A percentile compares a stretch with the other conserved stretches of the same genome.
These are phyloP conservation scores for Alethe diademata DNA, from an alignment of 2,113 vertebrate genomes.

Conservation along the genomic window DNA sequence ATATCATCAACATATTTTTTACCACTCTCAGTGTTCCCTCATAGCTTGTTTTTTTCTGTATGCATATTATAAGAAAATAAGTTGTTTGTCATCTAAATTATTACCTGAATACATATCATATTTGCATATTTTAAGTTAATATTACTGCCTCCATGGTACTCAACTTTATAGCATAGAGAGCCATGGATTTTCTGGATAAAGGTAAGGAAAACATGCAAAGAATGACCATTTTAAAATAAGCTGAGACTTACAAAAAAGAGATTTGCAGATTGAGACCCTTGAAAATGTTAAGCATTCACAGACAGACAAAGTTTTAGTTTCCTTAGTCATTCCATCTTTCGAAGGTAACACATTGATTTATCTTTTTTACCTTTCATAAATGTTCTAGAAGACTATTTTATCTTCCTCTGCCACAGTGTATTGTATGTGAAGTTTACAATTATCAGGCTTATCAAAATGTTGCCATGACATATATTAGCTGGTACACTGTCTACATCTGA, in stretches of 20 bases:
- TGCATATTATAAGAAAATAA: neutral
- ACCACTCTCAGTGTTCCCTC: neutral
- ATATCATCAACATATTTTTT: neutral
- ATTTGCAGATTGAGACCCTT: neutral
- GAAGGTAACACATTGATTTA: neutral
- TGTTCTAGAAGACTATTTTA: neutral
- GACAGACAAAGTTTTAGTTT: neutral
- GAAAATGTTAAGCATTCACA: neutral
- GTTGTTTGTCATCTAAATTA: neutral
- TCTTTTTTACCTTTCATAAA: neutral
- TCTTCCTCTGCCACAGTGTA: neutral
- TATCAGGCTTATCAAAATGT: neutral
- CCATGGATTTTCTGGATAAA: neutral
- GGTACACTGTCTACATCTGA: neutral
- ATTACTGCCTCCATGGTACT: neutral
- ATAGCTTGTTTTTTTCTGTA: neutral
- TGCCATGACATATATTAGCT: neutral
- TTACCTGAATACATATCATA: neutral
- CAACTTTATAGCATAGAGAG: neutral
- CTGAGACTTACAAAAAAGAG: neutral
- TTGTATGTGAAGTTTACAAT: neutral
- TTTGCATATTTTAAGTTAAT: neutral
- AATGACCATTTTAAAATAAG: neutral
- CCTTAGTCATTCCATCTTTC: neutral
- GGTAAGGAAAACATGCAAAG: neutral